Evolutionary conservation across 2,888 invertebrate species (phyloP), one percentile per base, ranked within the genome.

Genomic region (Erebia aethiops): DNA sequence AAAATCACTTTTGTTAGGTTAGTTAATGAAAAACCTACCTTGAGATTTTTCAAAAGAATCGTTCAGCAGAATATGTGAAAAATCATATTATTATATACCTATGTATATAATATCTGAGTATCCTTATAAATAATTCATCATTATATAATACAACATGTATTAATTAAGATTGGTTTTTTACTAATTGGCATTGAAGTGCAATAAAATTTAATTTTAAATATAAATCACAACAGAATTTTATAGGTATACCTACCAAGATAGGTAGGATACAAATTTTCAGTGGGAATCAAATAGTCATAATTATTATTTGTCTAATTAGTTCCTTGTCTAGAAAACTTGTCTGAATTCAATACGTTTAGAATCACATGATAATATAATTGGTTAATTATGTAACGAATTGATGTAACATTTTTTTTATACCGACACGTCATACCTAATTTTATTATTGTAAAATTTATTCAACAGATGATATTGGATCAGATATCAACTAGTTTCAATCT

Each of bases 401-500:
- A 26, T 26, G 13, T 57, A 26, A 57, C 21, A 26, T 57, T 26
- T 57, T 57, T 26, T 18, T 18, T 56, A 21, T 21, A 21, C 4
- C 56, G 10, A 56, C 21, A 21, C 11, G n/a, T n/a, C n/a, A 57
- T 21, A 21, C 26, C 9, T 57, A 26, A 54, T 18, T 57, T 21
- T 57, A 57, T 26, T 18, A 57, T 21, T 11, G 13, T 26, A 14
- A 57, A 26, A 57, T 26, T 57, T 57, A 60, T 41, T 43, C 41
- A 41, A 41, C 60, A n/a, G 41, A 41, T 41, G 16, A 41, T 60
- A 60, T 60, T 60, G 41, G 41, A 60, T 71, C 13, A 21, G 57
- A 14, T 67, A 60, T 11, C n/a, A 26, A 21, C 14, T 67, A 66
- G 21, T 43, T 41, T 43, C 43, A 49, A n/a, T n/a, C 57, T n/a